phyloP scores from a whole-genome alignment of 2,113 vertebrate species.

The Melanerpes aurifrons region DNA sequence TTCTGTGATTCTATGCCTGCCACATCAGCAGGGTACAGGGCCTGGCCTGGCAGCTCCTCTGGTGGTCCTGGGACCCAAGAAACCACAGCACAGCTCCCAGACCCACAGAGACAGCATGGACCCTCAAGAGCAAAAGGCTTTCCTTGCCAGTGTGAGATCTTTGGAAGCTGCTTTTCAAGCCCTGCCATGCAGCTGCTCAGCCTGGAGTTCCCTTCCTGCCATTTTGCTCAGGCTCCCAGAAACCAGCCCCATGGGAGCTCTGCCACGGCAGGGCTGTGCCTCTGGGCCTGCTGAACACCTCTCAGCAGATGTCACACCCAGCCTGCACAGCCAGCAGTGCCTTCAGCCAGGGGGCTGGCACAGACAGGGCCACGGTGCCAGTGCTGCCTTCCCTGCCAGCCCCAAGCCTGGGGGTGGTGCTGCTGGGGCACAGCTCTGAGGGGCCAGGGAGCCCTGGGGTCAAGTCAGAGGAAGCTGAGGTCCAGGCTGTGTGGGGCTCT shows the following conservation, averaged over 20 bases:
- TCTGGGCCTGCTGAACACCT: fast-evolving
- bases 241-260: fast-evolving
- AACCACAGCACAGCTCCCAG: not conserved
- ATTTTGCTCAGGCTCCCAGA: not conserved
- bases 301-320: not conserved
- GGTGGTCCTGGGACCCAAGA: fast-evolving
- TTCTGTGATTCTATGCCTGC: not conserved
- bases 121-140: not conserved
- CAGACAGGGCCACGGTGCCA: not conserved
- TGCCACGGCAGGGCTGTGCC: not conserved
- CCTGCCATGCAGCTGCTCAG: fast-evolving
- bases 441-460: not conserved
- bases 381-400: fast-evolving
- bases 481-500: fast-evolving
- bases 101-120: fast-evolving
- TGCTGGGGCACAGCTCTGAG: fast-evolving
- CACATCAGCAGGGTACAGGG: fast-evolving
- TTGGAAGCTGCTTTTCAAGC: not conserved
- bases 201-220: not conserved
- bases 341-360: not conserved
- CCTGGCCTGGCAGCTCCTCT: not conserved
- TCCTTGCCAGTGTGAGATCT: fast-evolving
- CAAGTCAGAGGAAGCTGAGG: fast-evolving
- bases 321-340: not conserved
- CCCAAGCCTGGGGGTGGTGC: not conserved